Percentiles rank a stretch among this genome's conserved stretches.
phyloP scores from a whole-genome alignment of 2,888 invertebrate species.

The Operophtera brumata region DNA sequence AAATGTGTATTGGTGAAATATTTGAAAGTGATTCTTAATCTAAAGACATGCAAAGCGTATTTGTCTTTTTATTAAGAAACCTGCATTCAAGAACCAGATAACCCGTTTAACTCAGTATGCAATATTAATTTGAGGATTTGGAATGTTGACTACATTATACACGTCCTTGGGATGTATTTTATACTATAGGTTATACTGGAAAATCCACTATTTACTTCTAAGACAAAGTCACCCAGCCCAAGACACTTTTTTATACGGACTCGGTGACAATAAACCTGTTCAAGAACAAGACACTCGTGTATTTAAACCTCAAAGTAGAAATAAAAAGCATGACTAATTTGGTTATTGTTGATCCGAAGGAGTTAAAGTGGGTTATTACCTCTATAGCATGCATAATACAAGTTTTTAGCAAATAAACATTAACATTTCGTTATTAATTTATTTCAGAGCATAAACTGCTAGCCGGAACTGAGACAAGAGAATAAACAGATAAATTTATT shows the following conservation, averaged over 20 bases:
- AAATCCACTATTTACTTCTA: too few relatives aligned
- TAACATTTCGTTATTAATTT: conserved; percentile 8
- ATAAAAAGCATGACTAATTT: too few relatives aligned
- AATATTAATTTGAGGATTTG: conserved; percentile 23
- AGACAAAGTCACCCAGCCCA: too few relatives aligned
- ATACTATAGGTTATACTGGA: too few relatives aligned
- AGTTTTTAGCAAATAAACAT: not conserved
- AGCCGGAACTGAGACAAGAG: conserved; percentile 18
- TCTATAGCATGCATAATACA: too few relatives aligned
- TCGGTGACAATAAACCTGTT: too few relatives aligned
- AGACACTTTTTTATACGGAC: too few relatives aligned
- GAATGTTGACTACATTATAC: conserved; percentile 17
- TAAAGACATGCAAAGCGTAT: conserved; percentile 18
- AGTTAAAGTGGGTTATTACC: too few relatives aligned
- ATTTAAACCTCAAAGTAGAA: too few relatives aligned
- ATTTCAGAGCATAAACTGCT: conserved; percentile 13
- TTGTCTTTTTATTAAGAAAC: conserved; percentile 23
- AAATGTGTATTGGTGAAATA: conserved; percentile 1
- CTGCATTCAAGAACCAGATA: conserved; percentile 22
- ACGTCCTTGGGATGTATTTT: conserved; percentile 17
- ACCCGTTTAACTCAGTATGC: conserved; percentile 22
- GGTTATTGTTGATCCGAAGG: too few relatives aligned
- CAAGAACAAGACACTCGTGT: too few relatives aligned
- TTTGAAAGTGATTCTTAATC: conserved; percentile 1
- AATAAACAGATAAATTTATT: conserved; percentile 23